phyloP scores from a whole-genome alignment of 1,140 invertebrate genomes.

The Paraescarpia echinospica region DNA sequence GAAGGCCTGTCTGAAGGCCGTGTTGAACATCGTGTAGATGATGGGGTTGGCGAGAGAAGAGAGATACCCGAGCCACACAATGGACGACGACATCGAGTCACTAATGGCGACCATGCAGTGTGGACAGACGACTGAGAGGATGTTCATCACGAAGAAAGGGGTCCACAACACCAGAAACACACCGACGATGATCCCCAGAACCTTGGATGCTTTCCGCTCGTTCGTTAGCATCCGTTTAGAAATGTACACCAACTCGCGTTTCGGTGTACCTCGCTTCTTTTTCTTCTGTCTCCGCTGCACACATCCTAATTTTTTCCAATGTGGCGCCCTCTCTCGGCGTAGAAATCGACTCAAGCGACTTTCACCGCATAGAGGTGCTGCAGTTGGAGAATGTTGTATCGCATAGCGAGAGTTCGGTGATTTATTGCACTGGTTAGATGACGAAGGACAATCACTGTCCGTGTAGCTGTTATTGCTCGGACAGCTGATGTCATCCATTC shows the following conservation, averaged over 20 bases:
- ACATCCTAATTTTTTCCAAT: not conserved
- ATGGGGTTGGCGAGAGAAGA: slow-evolving; percentile 58
- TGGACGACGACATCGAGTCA: slow-evolving; percentile 45
- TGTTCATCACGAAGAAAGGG: slow-evolving; percentile 57
- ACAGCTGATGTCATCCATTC: not conserved
- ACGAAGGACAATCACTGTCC: not conserved
- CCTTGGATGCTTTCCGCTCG: slow-evolving; percentile 54
- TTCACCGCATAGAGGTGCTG: not conserved
- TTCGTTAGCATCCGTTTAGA: slow-evolving; percentile 50
- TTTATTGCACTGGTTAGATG: not conserved
- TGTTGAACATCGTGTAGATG: slow-evolving; percentile 60
- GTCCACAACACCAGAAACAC: slow-evolving; percentile 57
- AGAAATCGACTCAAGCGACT: not conserved
- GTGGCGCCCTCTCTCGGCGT: not conserved
- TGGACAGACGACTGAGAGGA: slow-evolving; percentile 46
- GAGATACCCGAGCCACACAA: slow-evolving; percentile 58
- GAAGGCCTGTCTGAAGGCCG: slow-evolving; percentile 53
- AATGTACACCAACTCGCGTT: not conserved
- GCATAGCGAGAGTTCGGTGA: not conserved
- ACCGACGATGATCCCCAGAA: slow-evolving; percentile 56
- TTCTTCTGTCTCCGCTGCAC: not conserved
- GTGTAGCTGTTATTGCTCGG: not conserved
- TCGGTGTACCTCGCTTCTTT: slow-evolving; percentile 26
- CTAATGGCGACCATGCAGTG: slow-evolving; percentile 41
- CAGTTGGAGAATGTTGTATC: not conserved